These are phyloP conservation scores for Condylura cristata DNA, from an alignment of 2,113 vertebrate genomes.

Conservation along the genomic window DNA sequence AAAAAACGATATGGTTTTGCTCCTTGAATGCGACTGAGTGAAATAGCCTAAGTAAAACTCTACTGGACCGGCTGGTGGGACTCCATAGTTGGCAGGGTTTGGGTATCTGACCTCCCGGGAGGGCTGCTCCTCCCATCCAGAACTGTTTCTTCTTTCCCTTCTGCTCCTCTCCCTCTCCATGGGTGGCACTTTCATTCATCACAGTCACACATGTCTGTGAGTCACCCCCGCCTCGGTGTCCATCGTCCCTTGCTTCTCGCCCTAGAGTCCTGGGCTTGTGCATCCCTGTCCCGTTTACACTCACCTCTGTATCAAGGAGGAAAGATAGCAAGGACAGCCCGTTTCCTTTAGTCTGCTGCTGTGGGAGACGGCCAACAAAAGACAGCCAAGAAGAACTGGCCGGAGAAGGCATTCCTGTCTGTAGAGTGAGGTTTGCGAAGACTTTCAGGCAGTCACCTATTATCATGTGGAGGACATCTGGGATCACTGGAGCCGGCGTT, in stretches of 20 bases:
- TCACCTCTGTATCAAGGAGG: neutral
- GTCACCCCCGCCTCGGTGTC: neutral
- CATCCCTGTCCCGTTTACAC: neutral
- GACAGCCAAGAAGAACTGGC: neutral
- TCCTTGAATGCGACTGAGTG: neutral
- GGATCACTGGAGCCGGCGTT: neutral
- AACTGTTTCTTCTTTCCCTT: neutral
- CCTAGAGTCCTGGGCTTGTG: neutral
- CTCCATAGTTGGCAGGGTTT: neutral
- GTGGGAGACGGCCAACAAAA: neutral
- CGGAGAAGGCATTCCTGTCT: accelerated
- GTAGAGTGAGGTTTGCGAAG: neutral
- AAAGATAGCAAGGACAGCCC: neutral
- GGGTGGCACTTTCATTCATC: neutral
- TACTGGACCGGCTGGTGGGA: neutral
- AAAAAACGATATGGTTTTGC: constrained; percentile 11
- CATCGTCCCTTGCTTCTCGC: neutral
- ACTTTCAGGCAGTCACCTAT: neutral
- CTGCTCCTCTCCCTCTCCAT: neutral
- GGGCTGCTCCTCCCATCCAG: neutral
- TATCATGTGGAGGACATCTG: neutral
- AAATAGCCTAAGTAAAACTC: neutral
- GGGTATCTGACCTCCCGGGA: neutral
- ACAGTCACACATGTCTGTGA: neutral
- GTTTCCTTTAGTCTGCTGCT: neutral